Base-by-base conservation (phyloP, 1,140 invertebrate species). In the Dreissena polymorpha region DNA sequence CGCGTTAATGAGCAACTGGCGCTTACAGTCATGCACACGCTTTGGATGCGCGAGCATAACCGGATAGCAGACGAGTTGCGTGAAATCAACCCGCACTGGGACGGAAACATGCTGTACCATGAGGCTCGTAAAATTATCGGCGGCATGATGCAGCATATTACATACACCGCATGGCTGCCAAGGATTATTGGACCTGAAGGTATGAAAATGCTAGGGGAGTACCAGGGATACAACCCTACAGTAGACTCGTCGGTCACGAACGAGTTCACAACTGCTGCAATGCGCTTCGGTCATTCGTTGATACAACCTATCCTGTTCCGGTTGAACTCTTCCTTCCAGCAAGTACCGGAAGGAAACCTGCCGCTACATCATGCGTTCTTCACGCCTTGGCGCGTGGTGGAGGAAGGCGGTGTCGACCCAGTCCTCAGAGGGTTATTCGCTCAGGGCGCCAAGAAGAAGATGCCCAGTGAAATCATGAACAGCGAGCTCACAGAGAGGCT, bases 1-100 rank as follows among this genome's bases (percentile, higher is more conserved):
- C 93, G 98, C 83, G 95, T 95, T 0, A 99, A 99, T 93, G 97
- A 99, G 91, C 95, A 95, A 87, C 95, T 98, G 27, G 98, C 97
- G 3, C 93, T 99, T 6, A 94, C 98, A 25, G 95, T 97, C 18
- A 99, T 99, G 97, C 99, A 99, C 91, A 99, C 98, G 0, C 93
- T 99, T 74, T 99, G 97, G 97, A 95, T 99, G 93, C 93, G 99
- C 29, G 97, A 99, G 91, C 99, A 99, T 91, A 99, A 99, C 90
- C 94, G 97, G 73, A 94, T 99, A 63, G 98, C 98, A 13, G 93
- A 93, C 21, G 94, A 95, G 89, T 93, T 99, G 5, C 94, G 95
- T 80, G 92, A 94, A 49, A 92, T 98, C 14, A 99, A 99, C 93
- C 96, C 97, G 0, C 96, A 98, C 86, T 99, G 98, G 99, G 95